These are phyloP conservation scores for Cynocephalus volans DNA, from an alignment of 2,113 vertebrate genomes.

Conservation along the genomic window DNA sequence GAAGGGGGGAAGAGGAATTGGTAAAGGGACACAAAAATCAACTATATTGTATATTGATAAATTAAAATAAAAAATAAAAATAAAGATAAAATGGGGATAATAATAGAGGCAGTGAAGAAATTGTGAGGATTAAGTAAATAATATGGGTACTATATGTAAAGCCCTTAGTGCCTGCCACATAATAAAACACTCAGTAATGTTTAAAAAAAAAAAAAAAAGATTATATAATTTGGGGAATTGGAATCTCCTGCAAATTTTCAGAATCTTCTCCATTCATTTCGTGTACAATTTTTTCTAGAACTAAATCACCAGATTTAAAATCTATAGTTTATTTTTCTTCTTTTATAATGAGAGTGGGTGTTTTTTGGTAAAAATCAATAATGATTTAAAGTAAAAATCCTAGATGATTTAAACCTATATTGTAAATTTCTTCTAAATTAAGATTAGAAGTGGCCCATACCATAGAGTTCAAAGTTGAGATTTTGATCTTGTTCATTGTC, in stretches of 20 bases:
- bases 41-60: too few relatives aligned
- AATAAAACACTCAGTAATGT: too few relatives aligned
- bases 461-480: not conserved
- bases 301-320: slow-evolving; percentile 46
- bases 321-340: not conserved
- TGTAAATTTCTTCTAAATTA: slow-evolving; percentile 22
- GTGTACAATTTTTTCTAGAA: slow-evolving; percentile 66
- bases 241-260: slow-evolving; percentile 70
- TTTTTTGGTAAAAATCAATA: slow-evolving; percentile 13
- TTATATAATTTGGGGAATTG: slow-evolving; percentile 63
- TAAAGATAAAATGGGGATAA: too few relatives aligned
- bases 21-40: too few relatives aligned
- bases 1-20: too few relatives aligned
- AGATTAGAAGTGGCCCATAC: not conserved
- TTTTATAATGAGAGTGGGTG: not conserved
- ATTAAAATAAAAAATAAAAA: too few relatives aligned
- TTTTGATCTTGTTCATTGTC: slow-evolving; percentile 32
- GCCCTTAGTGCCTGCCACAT: too few relatives aligned
- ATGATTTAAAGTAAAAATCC: slow-evolving; percentile 30
- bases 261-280: slow-evolving; percentile 50
- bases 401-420: slow-evolving; percentile 15
- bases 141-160: too few relatives aligned
- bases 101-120: too few relatives aligned
- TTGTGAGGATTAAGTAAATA: too few relatives aligned
- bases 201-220: too few relatives aligned